Conservation (phyloP, 2,888 invertebrate genomes). For the Trichopria drosophilae region DNA sequence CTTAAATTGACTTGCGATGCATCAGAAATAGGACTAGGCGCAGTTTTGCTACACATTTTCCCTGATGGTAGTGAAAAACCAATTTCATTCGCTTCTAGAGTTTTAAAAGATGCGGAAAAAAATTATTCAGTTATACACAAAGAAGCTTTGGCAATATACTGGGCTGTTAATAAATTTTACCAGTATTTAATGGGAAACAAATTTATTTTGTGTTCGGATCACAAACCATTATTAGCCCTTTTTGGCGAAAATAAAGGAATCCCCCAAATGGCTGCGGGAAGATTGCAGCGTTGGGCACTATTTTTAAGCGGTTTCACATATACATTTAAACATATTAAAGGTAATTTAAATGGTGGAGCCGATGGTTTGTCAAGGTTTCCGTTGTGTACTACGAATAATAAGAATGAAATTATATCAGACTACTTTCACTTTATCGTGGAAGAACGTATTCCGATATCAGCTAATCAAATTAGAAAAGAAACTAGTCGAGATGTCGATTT, state of each 20-base stretch:
- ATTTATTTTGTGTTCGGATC: conserved; percentile 44
- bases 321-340: conserved; percentile 31
- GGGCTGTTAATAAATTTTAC: conserved; percentile 44
- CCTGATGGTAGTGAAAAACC: conserved; percentile 39
- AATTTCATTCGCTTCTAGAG: conserved; percentile 42
- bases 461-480: conserved; percentile 9
- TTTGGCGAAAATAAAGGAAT: conserved; percentile 46
- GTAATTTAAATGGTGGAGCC: conserved; percentile 18
- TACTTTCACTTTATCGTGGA: conserved; percentile 26
- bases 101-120: conserved; percentile 43
- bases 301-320: conserved; percentile 34
- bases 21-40: conserved; percentile 39
- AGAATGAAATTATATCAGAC: conserved; percentile 14
- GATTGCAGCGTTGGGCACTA: conserved; percentile 45
- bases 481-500: conserved; percentile 6
- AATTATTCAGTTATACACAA: conserved; percentile 46
- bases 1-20: conserved; percentile 9
- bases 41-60: conserved; percentile 38
- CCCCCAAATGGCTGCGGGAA: conserved; percentile 45
- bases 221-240: conserved; percentile 43
- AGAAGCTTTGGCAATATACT: conserved; percentile 48
- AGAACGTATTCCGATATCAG: conserved; percentile 16
- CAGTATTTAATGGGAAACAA: conserved; percentile 46
- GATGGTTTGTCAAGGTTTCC: conserved; percentile 29
- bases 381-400: no score